Evolutionary conservation across 2,113 vertebrate species (phyloP).

Genomic region (Mormyrus lacerda): DNA sequence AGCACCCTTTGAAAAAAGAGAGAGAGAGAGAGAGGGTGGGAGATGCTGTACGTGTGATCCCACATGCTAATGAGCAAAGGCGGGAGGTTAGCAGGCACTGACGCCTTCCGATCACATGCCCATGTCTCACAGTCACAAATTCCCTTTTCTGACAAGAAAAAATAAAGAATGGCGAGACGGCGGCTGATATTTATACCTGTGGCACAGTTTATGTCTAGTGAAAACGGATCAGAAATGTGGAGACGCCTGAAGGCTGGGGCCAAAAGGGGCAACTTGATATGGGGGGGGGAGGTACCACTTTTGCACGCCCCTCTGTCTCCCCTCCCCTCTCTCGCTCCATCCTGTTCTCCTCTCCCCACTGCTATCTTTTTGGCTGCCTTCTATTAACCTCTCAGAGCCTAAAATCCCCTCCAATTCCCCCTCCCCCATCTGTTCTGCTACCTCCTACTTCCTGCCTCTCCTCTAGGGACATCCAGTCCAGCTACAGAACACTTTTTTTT

Average conservation of each 20-base stretch:
- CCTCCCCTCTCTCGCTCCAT: background rate
- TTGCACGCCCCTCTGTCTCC: background rate
- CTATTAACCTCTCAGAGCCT: background rate
- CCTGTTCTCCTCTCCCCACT: slow-evolving; percentile 11
- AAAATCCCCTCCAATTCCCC: background rate
- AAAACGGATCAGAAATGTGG: background rate
- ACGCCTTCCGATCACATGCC: background rate
- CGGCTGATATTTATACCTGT: background rate
- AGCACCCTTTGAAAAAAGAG: background rate
- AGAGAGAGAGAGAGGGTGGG: background rate
- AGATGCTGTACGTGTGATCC: background rate
- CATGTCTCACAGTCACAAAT: background rate
- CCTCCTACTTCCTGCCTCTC: background rate
- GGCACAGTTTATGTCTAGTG: background rate
- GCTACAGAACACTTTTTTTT: background rate
- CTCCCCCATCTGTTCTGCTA: background rate
- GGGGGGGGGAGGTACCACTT: background rate
- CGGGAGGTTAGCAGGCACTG: too few relatives aligned
- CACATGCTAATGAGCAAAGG: background rate
- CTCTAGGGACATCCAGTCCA: background rate
- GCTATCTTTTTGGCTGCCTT: slow-evolving; percentile 17
- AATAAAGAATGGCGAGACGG: background rate
- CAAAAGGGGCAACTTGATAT: background rate
- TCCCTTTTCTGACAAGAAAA: background rate
- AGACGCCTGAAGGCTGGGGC: background rate